phyloP scores from a whole-genome alignment of 2,113 vertebrate species.

The Geothlypis trichas region DNA sequence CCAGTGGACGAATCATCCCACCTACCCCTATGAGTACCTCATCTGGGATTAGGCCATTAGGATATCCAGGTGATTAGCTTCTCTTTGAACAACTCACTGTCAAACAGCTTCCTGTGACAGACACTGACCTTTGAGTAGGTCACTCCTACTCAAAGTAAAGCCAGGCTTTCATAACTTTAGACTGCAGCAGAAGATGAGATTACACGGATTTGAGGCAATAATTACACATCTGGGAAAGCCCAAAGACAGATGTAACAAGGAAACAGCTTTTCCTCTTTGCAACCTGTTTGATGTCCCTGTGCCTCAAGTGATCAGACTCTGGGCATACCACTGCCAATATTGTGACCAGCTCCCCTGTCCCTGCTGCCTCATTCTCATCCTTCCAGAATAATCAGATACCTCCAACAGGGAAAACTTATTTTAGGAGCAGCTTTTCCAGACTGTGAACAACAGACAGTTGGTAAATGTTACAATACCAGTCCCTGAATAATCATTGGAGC shows the following conservation, averaged over 20 bases:
- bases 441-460: not conserved
- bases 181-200: not conserved
- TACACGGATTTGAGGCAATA: not conserved
- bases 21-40: not conserved
- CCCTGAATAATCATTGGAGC: not conserved
- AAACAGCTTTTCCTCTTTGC: not conserved
- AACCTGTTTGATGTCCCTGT: not conserved
- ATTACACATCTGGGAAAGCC: not conserved
- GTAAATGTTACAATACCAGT: not conserved
- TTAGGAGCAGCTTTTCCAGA: not conserved
- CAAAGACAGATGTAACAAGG: not conserved
- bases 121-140: not conserved
- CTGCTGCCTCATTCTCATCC: not conserved
- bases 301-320: not conserved
- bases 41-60: not conserved
- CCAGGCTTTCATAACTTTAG: not conserved
- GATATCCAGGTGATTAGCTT: not conserved
- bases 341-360: no score
- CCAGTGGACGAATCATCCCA: not conserved
- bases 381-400: not conserved
- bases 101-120: not conserved
- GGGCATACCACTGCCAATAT: not conserved
- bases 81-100: not conserved
- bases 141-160: not conserved
- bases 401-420: not conserved